Evolutionary conservation across 2,888 invertebrate genomes (phyloP).

Genomic region (Hedychridium roseum): DNA sequence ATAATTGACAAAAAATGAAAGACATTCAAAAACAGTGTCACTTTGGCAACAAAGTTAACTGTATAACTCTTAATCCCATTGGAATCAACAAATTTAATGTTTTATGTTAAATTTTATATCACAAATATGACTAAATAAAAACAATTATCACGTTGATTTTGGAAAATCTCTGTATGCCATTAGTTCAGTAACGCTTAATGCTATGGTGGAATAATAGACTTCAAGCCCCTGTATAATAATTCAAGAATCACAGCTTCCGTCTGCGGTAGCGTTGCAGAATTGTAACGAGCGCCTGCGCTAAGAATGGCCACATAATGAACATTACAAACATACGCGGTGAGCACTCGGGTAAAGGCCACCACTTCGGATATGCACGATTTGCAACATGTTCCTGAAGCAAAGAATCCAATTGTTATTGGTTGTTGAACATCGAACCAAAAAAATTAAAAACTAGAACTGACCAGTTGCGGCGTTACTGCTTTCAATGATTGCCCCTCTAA

Average conservation of each 20-base stretch:
- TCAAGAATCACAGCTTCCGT: constrained; percentile 48
- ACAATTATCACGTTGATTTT: too few species aligned
- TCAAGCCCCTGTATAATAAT: constrained; percentile 9
- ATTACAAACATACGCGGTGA: constrained; percentile 66
- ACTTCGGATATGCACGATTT: constrained; percentile 37
- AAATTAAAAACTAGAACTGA: constrained; percentile 19
- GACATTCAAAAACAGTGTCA: constrained; percentile 12
- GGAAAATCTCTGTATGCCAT: constrained; percentile 25
- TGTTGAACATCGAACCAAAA: neutral
- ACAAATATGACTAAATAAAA: too few species aligned
- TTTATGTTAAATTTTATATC: constrained; percentile 3
- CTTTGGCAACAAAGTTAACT: constrained; percentile 9
- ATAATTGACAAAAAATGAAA: constrained; percentile 10
- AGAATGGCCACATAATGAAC: constrained; percentile 74
- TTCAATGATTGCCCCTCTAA: constrained; percentile 61
- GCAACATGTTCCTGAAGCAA: constrained; percentile 42
- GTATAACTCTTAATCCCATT: constrained; percentile 10
- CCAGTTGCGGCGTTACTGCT: constrained; percentile 44
- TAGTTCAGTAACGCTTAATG: constrained; percentile 10
- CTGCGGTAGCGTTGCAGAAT: constrained; percentile 53
- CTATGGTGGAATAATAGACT: constrained; percentile 14
- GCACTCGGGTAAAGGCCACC: constrained; percentile 57
- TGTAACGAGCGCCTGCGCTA: constrained; percentile 62
- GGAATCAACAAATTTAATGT: neutral
- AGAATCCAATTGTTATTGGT: neutral